Base-by-base conservation (phyloP, 2,888 invertebrate species). In the Eumacrocentrus americanus region DNA sequence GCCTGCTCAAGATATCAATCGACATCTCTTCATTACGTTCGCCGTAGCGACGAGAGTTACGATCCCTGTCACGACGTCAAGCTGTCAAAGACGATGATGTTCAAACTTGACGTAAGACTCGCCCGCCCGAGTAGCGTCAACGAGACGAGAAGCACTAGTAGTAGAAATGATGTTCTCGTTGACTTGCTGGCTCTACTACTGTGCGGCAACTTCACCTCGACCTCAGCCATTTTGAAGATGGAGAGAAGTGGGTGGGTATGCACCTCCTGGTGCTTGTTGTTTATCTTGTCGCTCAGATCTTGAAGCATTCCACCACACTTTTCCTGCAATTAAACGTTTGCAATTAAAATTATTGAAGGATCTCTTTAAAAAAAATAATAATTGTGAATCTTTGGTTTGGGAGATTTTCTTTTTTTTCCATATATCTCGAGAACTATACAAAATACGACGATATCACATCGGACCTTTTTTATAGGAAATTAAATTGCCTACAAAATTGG, bases 211-310 rank as follows among this genome's bases (percentile, higher is more conserved):
- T 92, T 89, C 53, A 93, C 90, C 81, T 94, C 93, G 55, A 94
- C 93, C 84, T 94, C 94, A 55, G 94, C 94, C 84, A 94, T 91
- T 84, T 94, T 94, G 84, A 94, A 92, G 81, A 94, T 93, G 70
- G 94, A 94, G 60, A 94, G 86, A 35, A 94, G 85, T 62, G 92
- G 88, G 81, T 94, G 93, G 51, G 93, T 92, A 75, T 91, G 90
- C 69, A 94, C 89, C 75, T 93, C 91, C 67, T 91, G 89, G 80
- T 92, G 89, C 73, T 91, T 90, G 48, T 89, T 87, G 83, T 94
- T 94, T 78, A 95, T 93, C 75, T 92, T 89, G 65, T 91, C 88
- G 77, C 91, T 92, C 63, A 94, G 87, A 66, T 89, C 86, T 81
- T 92, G 91, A 66, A 94, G 83, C 66, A 92, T 88, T 70, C 89